phyloP scores from a whole-genome alignment of 64 coral and sea anemone species.

The Dendronephthya gigantea region DNA sequence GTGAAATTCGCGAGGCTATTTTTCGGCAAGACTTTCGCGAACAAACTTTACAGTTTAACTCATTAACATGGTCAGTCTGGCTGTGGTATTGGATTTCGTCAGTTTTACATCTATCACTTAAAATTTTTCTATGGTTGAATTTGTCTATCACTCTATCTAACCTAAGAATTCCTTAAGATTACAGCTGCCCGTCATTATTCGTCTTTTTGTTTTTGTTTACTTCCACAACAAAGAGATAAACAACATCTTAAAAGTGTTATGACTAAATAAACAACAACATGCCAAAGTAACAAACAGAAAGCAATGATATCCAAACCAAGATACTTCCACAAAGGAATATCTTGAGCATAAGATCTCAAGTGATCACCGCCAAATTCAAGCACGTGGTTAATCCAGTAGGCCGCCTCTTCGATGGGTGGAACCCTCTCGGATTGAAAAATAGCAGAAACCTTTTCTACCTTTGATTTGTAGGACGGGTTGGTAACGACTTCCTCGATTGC shows the following conservation, averaged over 20 bases:
- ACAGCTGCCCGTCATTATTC: too few relatives aligned
- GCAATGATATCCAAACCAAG: conserved; percentile 47
- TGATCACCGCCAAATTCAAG: conserved; percentile 36
- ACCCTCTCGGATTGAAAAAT: background rate
- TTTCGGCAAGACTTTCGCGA: too few relatives aligned
- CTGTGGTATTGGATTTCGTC: too few relatives aligned
- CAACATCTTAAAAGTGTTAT: background rate
- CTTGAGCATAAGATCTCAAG: conserved; percentile 28
- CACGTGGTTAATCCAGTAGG: conserved; percentile 48
- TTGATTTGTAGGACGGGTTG: conserved; percentile 13
- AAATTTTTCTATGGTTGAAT: too few relatives aligned
- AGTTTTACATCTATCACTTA: too few relatives aligned
- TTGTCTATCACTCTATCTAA: too few relatives aligned
- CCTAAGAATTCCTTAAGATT: too few relatives aligned
- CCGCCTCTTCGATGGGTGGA: conserved; percentile 25
- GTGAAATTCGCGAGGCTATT: too few relatives aligned
- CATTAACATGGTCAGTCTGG: too few relatives aligned
- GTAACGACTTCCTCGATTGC: conserved; percentile 19
- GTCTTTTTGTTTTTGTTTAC: too few relatives aligned
- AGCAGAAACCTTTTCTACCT: background rate
- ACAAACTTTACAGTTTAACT: too few relatives aligned
- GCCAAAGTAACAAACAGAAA: conserved; percentile 31
- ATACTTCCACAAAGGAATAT: conserved; percentile 55
- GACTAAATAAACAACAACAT: conserved; percentile 1
- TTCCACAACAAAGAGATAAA: too few relatives aligned